A percentile compares a stretch with the other conserved stretches of the same genome.
These are phyloP conservation scores for Myotis vivesi DNA, from an alignment of 2,797 vertebrate genomes.

Conservation along the genomic window DNA sequence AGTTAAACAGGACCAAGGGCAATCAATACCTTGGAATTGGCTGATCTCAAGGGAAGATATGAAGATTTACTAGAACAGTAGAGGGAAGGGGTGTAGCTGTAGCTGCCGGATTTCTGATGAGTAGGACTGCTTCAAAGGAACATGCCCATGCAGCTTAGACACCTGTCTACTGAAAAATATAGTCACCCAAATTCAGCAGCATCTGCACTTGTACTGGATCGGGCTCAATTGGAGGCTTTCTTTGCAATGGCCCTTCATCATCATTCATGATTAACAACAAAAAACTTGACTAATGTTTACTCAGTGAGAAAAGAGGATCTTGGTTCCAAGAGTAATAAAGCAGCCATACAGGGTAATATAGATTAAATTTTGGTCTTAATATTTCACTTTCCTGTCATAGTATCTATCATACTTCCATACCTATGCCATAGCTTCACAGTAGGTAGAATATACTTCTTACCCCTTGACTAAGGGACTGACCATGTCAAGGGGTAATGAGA, in stretches of 20 bases:
- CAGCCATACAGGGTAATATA: background rate
- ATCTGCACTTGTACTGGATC: background rate
- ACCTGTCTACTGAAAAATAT: background rate
- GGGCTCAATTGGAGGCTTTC: background rate
- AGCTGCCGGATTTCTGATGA: background rate
- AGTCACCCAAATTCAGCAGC: background rate
- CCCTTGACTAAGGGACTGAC: background rate
- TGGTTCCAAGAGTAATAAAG: background rate
- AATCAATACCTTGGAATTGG: constrained; percentile 6
- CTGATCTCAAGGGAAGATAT: constrained; percentile 32
- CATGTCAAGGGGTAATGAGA: background rate
- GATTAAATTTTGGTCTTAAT: background rate
- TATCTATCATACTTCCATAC: background rate
- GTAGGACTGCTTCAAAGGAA: background rate
- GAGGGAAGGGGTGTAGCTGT: background rate
- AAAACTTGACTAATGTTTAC: background rate
- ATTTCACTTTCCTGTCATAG: background rate
- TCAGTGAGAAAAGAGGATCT: background rate
- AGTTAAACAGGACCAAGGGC: constrained; percentile 46
- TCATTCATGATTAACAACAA: background rate
- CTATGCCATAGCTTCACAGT: background rate
- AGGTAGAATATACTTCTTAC: background rate
- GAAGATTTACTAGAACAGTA: background rate
- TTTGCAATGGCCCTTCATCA: background rate
- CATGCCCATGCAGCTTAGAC: background rate